Conservation (phyloP, 2,888 invertebrate species). For the Listrodromus nycthemerus region DNA sequence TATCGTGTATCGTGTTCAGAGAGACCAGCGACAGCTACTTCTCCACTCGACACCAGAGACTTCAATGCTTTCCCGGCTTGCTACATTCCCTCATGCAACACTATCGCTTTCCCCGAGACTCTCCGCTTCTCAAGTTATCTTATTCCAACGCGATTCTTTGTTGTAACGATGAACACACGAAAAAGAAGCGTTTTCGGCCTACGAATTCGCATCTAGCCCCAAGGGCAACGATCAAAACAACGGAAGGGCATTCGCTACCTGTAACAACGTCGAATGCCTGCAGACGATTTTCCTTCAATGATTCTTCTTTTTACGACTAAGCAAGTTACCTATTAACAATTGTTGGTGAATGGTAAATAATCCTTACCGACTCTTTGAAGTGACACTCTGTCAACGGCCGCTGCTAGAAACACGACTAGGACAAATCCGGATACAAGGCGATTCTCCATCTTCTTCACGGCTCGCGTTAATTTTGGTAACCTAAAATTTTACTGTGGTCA, state of each 20-base stretch:
- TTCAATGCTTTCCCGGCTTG: constrained; percentile 47
- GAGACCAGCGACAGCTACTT: neutral
- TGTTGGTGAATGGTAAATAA: neutral
- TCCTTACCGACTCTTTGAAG: constrained; percentile 44
- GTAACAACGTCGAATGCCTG: neutral
- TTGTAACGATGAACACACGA: neutral
- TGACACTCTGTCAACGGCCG: constrained; percentile 4
- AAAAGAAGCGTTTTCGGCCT: neutral
- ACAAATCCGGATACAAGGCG: constrained; percentile 14
- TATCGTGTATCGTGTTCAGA: constrained; percentile 13
- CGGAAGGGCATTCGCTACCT: neutral
- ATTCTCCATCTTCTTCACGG: constrained; percentile 35
- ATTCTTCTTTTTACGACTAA: neutral
- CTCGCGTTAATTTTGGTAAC: neutral
- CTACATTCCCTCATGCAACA: constrained; percentile 15
- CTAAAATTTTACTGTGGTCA: neutral
- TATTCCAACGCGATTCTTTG: neutral
- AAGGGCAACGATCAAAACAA: neutral
- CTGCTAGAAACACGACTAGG: constrained; percentile 17
- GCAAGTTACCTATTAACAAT: too few relatives aligned
- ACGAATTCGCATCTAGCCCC: neutral
- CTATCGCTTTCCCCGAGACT: constrained; percentile 38
- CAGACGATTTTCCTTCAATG: neutral
- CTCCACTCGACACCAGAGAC: constrained; percentile 36
- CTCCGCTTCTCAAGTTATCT: constrained; percentile 3